Evolutionary conservation across 2,888 invertebrate genomes (phyloP).

Genomic region (Brenthis daphne): DNA sequence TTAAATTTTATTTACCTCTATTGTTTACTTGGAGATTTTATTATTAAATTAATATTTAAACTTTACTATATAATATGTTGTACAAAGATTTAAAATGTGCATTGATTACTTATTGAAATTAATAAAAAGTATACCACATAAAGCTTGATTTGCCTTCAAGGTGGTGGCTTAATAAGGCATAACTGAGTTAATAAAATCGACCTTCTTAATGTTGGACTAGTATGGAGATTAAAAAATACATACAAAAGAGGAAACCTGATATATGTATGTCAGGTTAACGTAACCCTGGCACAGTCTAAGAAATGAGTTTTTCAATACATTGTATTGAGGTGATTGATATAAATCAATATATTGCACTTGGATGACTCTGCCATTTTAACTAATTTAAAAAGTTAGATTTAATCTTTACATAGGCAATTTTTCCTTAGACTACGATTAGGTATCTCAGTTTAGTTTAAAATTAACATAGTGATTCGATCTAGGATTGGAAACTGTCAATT

Average conservation of each 20-base stretch:
- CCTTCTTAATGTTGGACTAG: constrained; percentile 27
- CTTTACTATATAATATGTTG: too few species aligned
- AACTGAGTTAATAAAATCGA: constrained; percentile 26
- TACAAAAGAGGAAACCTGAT: constrained; percentile 33
- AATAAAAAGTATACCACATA: constrained; percentile 4
- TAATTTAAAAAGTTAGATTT: too few species aligned
- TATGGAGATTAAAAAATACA: constrained; percentile 30
- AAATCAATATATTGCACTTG: not conserved
- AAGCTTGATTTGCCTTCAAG: constrained; percentile 14
- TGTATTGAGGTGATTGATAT: constrained; percentile 1
- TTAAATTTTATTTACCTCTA: too few species aligned
- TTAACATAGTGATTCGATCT: too few species aligned
- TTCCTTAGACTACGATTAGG: too few species aligned
- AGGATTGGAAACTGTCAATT: too few species aligned
- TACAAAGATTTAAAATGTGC: not conserved
- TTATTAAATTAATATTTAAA: too few species aligned
- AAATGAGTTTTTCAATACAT: not conserved
- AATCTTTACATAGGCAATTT: too few species aligned
- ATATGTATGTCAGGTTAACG: constrained; percentile 28
- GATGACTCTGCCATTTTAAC: too few species aligned
- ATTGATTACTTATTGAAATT: not conserved
- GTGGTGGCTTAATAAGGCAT: constrained; percentile 19
- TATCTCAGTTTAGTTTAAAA: too few species aligned
- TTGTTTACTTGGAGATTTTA: too few species aligned
- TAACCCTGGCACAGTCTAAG: constrained; percentile 17